These are phyloP conservation scores for Anguilla obscura DNA, from an alignment of 2,797 vertebrate species.

Conservation along the genomic window DNA sequence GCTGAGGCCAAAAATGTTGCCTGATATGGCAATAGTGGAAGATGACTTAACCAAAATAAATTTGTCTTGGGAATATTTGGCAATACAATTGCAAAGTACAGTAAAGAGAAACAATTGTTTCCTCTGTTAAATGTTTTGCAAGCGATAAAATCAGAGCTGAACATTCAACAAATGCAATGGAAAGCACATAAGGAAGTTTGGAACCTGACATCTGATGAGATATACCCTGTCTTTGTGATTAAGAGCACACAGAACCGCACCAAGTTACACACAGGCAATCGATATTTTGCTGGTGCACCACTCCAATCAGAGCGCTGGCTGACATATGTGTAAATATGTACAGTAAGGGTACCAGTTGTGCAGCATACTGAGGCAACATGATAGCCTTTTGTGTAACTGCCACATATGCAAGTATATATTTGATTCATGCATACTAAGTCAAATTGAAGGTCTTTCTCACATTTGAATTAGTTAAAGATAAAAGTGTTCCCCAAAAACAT, in stretches of 20 bases:
- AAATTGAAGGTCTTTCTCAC: background rate
- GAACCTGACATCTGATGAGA: background rate
- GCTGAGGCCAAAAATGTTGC: background rate
- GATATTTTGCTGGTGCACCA: background rate
- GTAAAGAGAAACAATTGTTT: background rate
- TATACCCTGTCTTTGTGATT: background rate
- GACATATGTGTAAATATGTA: background rate
- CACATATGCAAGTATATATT: background rate
- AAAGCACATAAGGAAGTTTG: background rate
- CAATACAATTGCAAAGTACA: background rate
- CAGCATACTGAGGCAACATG: background rate
- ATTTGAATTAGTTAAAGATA: background rate
- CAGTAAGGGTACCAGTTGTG: background rate
- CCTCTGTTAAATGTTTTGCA: background rate
- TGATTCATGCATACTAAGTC: background rate
- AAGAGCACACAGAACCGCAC: slow-evolving; percentile 9
- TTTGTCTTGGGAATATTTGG: background rate
- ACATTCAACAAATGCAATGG: background rate
- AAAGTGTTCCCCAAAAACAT: background rate
- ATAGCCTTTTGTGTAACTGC: background rate
- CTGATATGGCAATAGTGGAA: background rate
- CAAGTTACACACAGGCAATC: background rate
- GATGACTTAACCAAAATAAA: background rate
- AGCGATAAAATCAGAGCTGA: background rate
- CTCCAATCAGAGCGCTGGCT: background rate